Percentiles rank a stretch among this genome's conserved stretches.
Conservation (phyloP, 2,113 vertebrate genomes). For the Eolophus roseicapilla region DNA sequence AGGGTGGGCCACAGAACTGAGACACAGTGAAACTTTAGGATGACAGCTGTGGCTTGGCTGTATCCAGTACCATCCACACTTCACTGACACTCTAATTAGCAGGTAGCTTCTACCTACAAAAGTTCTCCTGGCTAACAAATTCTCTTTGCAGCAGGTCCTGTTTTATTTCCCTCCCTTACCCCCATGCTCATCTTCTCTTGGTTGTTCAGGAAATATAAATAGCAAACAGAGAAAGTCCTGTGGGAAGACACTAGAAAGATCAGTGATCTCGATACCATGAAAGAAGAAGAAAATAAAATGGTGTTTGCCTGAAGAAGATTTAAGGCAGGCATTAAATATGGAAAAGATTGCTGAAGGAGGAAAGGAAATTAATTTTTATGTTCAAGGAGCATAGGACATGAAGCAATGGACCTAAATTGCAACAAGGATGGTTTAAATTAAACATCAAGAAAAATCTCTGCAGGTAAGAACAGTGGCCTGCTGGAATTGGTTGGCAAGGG, state of each 20-base stretch:
- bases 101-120: background rate
- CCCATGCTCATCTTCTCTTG: background rate
- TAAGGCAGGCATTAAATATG: background rate
- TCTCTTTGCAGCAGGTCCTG: background rate
- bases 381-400: background rate
- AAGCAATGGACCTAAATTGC: background rate
- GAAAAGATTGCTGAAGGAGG: background rate
- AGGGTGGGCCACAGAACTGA: background rate
- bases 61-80: background rate
- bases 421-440: background rate
- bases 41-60: background rate
- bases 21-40: background rate
- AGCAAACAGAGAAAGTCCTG: background rate
- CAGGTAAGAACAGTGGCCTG: background rate
- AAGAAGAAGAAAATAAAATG: background rate
- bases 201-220: background rate
- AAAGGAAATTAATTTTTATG: background rate
- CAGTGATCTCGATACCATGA: background rate
- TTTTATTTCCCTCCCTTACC: background rate
- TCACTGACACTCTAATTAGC: background rate
- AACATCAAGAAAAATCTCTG: background rate
- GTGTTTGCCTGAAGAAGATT: background rate
- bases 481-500: background rate
- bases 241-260: background rate
- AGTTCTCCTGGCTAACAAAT: background rate